Conservation (phyloP, 2,797 vertebrate species). For the Pyrrhura leucotis region DNA sequence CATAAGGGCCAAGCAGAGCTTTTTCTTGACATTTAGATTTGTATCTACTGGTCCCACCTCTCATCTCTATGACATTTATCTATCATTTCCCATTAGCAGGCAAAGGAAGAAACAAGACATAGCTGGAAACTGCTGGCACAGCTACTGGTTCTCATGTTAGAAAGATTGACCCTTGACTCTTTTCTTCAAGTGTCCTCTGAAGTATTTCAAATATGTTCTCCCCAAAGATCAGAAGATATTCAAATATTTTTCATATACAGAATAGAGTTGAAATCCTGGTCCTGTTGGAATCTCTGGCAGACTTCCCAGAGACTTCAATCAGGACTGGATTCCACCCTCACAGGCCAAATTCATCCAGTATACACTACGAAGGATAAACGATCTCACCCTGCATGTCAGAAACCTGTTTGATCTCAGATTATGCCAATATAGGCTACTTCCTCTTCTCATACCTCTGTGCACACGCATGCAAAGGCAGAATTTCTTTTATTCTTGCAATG, state of each 20-base stretch:
- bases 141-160: conserved; percentile 44
- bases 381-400: not conserved
- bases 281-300: conserved; percentile 33
- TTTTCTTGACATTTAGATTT: not conserved
- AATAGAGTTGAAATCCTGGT: not conserved
- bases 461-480: not conserved
- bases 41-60: not conserved
- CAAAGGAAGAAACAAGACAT: not conserved
- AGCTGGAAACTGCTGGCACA: conserved; percentile 32
- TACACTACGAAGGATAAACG: not conserved
- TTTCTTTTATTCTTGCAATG: not conserved
- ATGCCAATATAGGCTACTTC: not conserved
- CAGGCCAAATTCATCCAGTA: not conserved
- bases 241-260: not conserved
- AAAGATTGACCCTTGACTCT: conserved; percentile 35
- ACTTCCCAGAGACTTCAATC: not conserved
- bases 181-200: not conserved
- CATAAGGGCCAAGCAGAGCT: not conserved
- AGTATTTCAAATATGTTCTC: conserved; percentile 50
- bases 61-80: not conserved
- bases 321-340: not conserved
- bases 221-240: conserved; percentile 46
- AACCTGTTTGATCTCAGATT: not conserved
- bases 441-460: not conserved
- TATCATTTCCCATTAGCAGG: conserved; percentile 1